Base-by-base conservation (phyloP, 2,888 invertebrate genomes). In the Petrolisthes cinctipes region DNA sequence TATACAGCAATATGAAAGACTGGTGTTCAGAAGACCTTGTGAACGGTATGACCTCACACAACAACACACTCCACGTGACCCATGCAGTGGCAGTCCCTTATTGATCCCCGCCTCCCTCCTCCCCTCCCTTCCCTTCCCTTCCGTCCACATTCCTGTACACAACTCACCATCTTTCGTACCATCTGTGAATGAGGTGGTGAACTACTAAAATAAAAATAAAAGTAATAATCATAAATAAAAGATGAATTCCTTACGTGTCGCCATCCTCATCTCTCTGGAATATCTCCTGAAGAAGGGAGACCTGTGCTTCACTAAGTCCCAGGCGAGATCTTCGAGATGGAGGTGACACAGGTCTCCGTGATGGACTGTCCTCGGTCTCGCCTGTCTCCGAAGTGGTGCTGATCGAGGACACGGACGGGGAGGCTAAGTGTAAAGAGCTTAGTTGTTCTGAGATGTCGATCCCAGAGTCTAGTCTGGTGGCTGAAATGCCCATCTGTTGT, bases 231-330 rank as follows among this genome's bases (percentile, higher is more conserved):
- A 37, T 37, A 37, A 37, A 1, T 37, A 57, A 84, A 23, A 23
- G 61, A n/a, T 37, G 11, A 56, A 54, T 85, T n/a, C n/a, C 97
- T 96, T 94, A 97, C 97, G 97, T 97, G 93, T 97, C 97, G 91
- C 97, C 97, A 87, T 92, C 91, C 54, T 89, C 89, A 82, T 91
- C 91, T n/a, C 82, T 87, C 82, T 86, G 81, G 86, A 91, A 89
- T 37, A 91, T 89, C 85, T 91, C 91, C 83, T 87, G 85, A 1
- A 91, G 86, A 37, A 91, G 83, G 23, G 86, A 79, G 4, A 90
- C 82, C 14, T 91, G 90, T n/a, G 80, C 86, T 37, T 86, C 83
- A 57, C 85, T 87, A 1, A 90, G 87, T 17, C 83, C 87, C 5
- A 90, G 76, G 20, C 82, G 82, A 6, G 81, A 75, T 20, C 84